Conservation (phyloP, 92 coral and sea anemone species). For the Siderastrea siderea region DNA sequence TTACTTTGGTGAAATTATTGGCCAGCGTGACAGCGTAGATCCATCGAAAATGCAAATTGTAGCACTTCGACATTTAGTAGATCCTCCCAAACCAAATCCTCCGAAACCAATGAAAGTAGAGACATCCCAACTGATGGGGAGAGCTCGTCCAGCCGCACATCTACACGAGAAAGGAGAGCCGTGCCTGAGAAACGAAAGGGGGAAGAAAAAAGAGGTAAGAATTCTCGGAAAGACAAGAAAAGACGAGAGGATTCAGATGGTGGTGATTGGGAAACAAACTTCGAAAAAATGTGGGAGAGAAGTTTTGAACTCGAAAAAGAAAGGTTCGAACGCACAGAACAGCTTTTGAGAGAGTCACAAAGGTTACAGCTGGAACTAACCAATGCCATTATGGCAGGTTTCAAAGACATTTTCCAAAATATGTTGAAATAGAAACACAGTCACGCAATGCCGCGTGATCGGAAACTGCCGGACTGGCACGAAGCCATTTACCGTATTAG, state of each 20-base stretch:
- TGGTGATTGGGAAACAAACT: conserved; percentile 29
- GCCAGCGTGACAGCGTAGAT: conserved; percentile 60
- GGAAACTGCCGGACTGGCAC: too few species aligned
- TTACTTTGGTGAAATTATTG: conserved; percentile 52
- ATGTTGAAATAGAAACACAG: conserved; percentile 29
- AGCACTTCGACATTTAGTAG: conserved; percentile 34
- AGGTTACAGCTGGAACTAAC: conserved; percentile 57
- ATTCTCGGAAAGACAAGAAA: conserved; percentile 22
- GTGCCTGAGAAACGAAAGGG: conserved; percentile 20
- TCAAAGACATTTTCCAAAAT: conserved; percentile 57
- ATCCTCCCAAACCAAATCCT: neutral
- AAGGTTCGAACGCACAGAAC: conserved; percentile 19
- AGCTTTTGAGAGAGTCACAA: conserved; percentile 41
- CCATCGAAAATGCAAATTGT: conserved; percentile 59
- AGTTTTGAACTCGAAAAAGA: conserved; percentile 50
- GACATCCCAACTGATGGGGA: conserved; percentile 42
- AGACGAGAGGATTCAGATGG: conserved; percentile 6
- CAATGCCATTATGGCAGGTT: conserved; percentile 51
- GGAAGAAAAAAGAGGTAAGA: conserved; percentile 16
- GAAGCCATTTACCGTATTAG: too few species aligned
- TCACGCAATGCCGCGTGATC: too few species aligned
- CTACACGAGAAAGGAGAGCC: conserved; percentile 44
- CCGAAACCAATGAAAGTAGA: conserved; percentile 9
- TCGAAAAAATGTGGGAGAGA: conserved; percentile 55
- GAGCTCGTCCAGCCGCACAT: conserved; percentile 43